Percentiles rank a stretch among this genome's conserved stretches.
These are phyloP conservation scores for Drosophila paulistorum DNA, from an alignment of 1,140 invertebrate species.

Conservation along the genomic window DNA sequence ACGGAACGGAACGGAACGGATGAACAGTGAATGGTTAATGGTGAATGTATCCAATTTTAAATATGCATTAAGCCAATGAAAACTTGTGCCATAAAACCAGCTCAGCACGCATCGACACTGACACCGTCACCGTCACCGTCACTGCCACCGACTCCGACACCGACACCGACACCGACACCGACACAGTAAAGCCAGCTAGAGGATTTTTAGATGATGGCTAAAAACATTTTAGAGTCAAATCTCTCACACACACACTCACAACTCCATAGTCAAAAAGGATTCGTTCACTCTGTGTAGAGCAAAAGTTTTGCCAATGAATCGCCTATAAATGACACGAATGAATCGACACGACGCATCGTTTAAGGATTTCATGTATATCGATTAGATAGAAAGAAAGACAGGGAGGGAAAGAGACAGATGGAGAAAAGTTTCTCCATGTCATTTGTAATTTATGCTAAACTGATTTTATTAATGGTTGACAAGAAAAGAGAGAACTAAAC, in stretches of 20 bases:
- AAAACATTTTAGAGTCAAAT: not conserved
- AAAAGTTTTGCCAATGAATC: slow-evolving; percentile 2
- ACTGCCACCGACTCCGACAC: not conserved
- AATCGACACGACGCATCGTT: not conserved
- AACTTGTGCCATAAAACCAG: slow-evolving; percentile 66
- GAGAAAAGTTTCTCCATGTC: slow-evolving; percentile 20
- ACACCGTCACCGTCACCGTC: not conserved
- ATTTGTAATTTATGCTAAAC: slow-evolving; percentile 55
- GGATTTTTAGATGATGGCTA: slow-evolving; percentile 8
- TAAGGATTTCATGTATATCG: not conserved
- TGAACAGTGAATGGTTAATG: slow-evolving; percentile 24
- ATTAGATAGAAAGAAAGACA: not conserved
- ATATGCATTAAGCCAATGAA: slow-evolving; percentile 74
- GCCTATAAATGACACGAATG: not conserved
- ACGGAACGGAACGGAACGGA: not conserved
- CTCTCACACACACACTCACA: not conserved
- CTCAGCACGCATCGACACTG: slow-evolving; percentile 54
- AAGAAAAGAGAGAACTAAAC: slow-evolving; percentile 6
- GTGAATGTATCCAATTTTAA: slow-evolving; percentile 70
- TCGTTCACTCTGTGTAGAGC: not conserved
- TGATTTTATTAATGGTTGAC: slow-evolving; percentile 57
- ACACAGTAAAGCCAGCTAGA: not conserved
- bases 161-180: not conserved
- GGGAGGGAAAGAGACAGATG: no score
- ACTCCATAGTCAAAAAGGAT: not conserved